phyloP scores from a whole-genome alignment of 2,797 vertebrate genomes.

The Smutsia gigantea region DNA sequence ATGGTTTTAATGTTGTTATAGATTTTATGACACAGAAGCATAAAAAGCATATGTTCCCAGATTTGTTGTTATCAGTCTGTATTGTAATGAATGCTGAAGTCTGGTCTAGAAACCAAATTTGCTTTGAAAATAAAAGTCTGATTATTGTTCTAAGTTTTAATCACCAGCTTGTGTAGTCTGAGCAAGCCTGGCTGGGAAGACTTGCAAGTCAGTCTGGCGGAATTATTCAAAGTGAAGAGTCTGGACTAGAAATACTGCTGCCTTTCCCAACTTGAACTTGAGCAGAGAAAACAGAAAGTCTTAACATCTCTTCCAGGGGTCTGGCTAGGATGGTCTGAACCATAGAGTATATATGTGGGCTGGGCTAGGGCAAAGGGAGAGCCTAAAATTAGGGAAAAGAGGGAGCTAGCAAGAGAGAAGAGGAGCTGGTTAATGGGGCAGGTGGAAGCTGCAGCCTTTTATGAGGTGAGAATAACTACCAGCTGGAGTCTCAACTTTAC shows the following conservation, averaged over 20 bases:
- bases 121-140: slow-evolving; percentile 72
- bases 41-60: slow-evolving; percentile 62
- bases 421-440: not conserved
- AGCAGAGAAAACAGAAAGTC: not conserved
- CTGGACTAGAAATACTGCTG: not conserved
- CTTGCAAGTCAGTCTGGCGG: not conserved
- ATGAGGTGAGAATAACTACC: not conserved
- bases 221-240: not conserved
- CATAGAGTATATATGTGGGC: too few species aligned
- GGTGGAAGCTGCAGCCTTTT: not conserved
- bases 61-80: slow-evolving; percentile 74
- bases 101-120: slow-evolving; percentile 70
- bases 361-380: not conserved
- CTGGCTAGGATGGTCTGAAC: not conserved
- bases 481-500: accelerated
- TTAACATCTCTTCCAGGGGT: not conserved
- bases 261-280: not conserved
- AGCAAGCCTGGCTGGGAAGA: slow-evolving; percentile 31
- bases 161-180: slow-evolving; percentile 60
- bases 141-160: slow-evolving; percentile 76
- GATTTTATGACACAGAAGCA: slow-evolving; percentile 65
- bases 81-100: slow-evolving; percentile 67
- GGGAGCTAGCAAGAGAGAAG: not conserved
- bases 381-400: not conserved
- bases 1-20: slow-evolving; percentile 52